Evolutionary conservation across 2,797 vertebrate genomes (phyloP).

Genomic region (Coregonus sp.): DNA sequence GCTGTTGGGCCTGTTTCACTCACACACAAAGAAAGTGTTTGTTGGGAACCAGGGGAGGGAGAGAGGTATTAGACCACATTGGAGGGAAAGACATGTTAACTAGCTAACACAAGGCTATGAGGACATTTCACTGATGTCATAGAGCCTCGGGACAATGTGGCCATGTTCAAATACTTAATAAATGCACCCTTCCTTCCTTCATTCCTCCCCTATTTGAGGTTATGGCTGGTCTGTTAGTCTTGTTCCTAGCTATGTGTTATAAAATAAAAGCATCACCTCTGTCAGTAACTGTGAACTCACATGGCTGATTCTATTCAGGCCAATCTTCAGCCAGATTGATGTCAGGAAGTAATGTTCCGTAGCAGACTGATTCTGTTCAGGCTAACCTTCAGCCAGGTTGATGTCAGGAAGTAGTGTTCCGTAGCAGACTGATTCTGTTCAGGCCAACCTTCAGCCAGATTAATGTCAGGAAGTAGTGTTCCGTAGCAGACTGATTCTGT

Average conservation of each 20-base stretch:
- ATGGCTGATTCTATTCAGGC: neutral
- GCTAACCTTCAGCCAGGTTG: neutral
- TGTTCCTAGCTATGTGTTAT: neutral
- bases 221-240: no score
- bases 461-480: slow-evolving; percentile 9
- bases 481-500: neutral
- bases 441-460: neutral
- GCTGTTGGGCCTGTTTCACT: slow-evolving; percentile 40
- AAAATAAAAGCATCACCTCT: slow-evolving; percentile 3
- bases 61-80: neutral
- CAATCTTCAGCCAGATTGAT: slow-evolving; percentile 4
- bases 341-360: slow-evolving; percentile 1
- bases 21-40: slow-evolving; percentile 63
- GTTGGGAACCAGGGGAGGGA: slow-evolving; percentile 41
- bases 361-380: neutral
- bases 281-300: neutral
- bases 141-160: neutral
- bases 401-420: slow-evolving; percentile 3
- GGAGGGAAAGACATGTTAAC: slow-evolving; percentile 3
- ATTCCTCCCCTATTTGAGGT: neutral
- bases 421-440: neutral
- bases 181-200: neutral
- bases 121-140: slow-evolving; percentile 45
- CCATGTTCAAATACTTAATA: no score
- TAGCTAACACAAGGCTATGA: slow-evolving; percentile 29